Conservation (phyloP, 2,113 vertebrate genomes). For the Puma concolor region DNA sequence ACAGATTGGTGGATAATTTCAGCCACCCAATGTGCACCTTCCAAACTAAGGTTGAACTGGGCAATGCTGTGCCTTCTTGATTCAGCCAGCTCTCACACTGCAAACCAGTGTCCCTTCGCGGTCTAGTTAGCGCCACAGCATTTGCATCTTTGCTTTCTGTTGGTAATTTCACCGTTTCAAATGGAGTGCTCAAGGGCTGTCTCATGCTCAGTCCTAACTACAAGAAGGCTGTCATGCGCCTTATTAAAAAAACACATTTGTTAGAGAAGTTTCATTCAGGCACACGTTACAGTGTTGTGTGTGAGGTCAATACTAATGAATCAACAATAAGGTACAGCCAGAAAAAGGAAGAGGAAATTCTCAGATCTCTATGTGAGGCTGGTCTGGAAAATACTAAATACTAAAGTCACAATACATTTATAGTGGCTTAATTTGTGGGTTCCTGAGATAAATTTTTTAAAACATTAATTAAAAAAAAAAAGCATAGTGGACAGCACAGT, state of each 20-base stretch:
- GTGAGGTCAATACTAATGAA: not conserved
- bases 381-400: not conserved
- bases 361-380: not conserved
- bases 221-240: not conserved
- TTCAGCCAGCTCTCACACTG: not conserved
- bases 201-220: too few relatives aligned
- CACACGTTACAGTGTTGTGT: fast-evolving
- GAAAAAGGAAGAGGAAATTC: not conserved
- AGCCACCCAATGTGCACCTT: not conserved
- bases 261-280: not conserved
- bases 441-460: not conserved
- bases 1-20: not conserved
- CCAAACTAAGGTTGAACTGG: not conserved
- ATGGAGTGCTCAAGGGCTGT: not conserved
- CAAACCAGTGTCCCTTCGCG: not conserved
- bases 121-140: too few relatives aligned
- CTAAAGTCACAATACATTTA: not conserved
- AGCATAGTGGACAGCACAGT: not conserved
- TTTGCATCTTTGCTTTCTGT: not conserved
- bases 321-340: not conserved
- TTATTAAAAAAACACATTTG: not conserved
- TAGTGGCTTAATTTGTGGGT: not conserved
- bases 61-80: fast-evolving
- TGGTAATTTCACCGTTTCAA: not conserved
- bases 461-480: not conserved